Base-by-base conservation (phyloP, 1,140 invertebrate genomes). In the Drosophila pandora region DNA sequence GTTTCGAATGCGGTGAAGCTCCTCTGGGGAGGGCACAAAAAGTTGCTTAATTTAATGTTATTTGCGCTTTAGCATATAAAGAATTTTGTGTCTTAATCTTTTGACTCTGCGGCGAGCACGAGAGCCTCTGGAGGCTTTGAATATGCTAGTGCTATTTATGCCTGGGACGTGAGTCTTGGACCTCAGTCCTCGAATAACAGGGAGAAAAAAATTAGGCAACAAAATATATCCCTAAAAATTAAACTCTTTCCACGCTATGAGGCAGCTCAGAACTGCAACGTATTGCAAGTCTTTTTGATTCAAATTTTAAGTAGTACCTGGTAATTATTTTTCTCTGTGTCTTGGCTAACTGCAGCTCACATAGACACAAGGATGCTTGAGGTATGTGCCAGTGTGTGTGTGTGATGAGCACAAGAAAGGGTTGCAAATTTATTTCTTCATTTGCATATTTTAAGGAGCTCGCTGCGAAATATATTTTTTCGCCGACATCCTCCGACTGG, bases 401-500 rank as follows among this genome's bases (percentile, higher is more conserved):
- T 62, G 61, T 60, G 62, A 52, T 49, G 68, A 52, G 37, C 73
- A 49, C 55, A 64, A 73, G 76, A 90, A 90, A 84, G 81, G 82
- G 82, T 88, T 81, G 80, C 69, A 90, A 91, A 91, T 91, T 91
- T 91, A 91, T 91, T 90, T 90, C 90, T 91, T 91, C 85, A 91
- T 91, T 91, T 91, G 77, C 90, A 91, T 91, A 91, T 91, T 91
- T 91, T 91, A 91, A 85, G 90, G 72, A 91, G 90, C 90, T 90
- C 65, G 69, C 76, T 79, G 43, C 69, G 65, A 71, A 64, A 88
- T 68, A 90, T 90, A 89, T 76, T 73, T 77, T 71, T 83, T 65
- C 71, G 78, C 83, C 83, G 82, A 79, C 79, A 21, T 21, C 34
- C 34, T 78, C 76, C 47, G 71, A 49, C 71, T 48, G 25, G 32